These are phyloP conservation scores for Saccostrea echinata DNA, from an alignment of 1,140 invertebrate species.

Conservation along the genomic window DNA sequence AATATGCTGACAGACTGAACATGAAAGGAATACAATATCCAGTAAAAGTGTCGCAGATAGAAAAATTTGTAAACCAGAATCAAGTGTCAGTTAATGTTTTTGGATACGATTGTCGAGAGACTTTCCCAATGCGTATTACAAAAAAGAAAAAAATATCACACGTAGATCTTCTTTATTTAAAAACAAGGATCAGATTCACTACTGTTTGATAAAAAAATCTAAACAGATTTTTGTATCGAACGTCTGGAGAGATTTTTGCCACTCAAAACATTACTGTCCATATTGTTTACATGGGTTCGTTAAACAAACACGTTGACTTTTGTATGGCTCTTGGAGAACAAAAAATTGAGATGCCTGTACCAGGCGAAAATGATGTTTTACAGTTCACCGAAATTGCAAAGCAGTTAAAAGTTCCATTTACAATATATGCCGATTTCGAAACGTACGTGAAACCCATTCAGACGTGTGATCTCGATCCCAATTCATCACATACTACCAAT, in stretches of 20 bases:
- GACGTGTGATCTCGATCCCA: slow-evolving; percentile 37
- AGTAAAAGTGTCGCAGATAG: too few relatives aligned
- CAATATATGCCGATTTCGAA: slow-evolving; percentile 61
- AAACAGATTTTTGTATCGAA: too few relatives aligned
- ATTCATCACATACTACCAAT: slow-evolving; percentile 29
- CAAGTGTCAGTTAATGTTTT: too few relatives aligned
- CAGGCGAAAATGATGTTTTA: slow-evolving; percentile 44
- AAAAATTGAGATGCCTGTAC: slow-evolving; percentile 40
- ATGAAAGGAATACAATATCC: too few relatives aligned
- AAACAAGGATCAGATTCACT: too few relatives aligned
- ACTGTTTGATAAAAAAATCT: too few relatives aligned
- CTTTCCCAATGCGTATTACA: too few relatives aligned
- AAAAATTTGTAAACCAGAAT: too few relatives aligned
- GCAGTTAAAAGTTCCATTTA: slow-evolving; percentile 45
- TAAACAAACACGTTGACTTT: slow-evolving; percentile 40
- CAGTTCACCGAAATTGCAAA: slow-evolving; percentile 47
- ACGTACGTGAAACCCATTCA: slow-evolving; percentile 37
- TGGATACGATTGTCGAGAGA: too few relatives aligned
- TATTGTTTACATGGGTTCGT: slow-evolving; percentile 50
- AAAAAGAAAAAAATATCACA: too few relatives aligned
- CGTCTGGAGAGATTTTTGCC: not conserved
- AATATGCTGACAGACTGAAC: too few relatives aligned
- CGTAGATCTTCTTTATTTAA: too few relatives aligned
- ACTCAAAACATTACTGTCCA: slow-evolving; percentile 39
- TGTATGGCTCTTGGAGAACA: slow-evolving; percentile 41